Conservation (phyloP, 2,797 vertebrate species). For the Austrolebias charrua region DNA sequence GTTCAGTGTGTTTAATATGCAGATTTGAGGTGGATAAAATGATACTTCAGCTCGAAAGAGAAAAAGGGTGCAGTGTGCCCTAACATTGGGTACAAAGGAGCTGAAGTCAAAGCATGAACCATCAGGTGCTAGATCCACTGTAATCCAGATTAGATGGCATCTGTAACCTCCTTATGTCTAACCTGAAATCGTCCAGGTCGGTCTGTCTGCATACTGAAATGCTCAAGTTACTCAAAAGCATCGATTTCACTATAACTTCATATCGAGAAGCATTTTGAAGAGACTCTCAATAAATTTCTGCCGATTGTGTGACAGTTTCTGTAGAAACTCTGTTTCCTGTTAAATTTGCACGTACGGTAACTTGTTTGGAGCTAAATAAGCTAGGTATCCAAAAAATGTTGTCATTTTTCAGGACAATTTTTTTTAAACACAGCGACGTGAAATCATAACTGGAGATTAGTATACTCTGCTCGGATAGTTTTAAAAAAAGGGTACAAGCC, state of each 20-base stretch:
- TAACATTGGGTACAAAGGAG: constrained; percentile 22
- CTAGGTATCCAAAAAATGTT: constrained; percentile 14
- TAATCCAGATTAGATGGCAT: constrained; percentile 67
- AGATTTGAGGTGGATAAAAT: constrained; percentile 7
- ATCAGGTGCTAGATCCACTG: constrained; percentile 48
- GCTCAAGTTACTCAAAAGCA: constrained; percentile 27
- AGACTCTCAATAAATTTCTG: no score
- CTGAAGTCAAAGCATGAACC: constrained; percentile 53
- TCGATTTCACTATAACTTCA: constrained; percentile 24
- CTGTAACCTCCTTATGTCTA: constrained; percentile 33
- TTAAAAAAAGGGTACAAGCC: background rate
- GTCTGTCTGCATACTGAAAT: constrained; percentile 25
- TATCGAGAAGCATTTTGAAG: no score
- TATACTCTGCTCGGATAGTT: background rate
- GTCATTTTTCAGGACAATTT: background rate
- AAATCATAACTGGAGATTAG: fast-evolving
- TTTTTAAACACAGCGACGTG: background rate
- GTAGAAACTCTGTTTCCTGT: constrained; percentile 1
- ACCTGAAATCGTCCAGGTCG: constrained; percentile 32
- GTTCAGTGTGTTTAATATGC: background rate
- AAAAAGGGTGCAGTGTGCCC: background rate
- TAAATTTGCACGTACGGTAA: background rate
- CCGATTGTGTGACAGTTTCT: no score
- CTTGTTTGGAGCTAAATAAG: constrained; percentile 15
- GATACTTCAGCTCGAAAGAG: background rate